phyloP scores from a whole-genome alignment of 2,797 vertebrate species.

The Sebastes glaucus region DNA sequence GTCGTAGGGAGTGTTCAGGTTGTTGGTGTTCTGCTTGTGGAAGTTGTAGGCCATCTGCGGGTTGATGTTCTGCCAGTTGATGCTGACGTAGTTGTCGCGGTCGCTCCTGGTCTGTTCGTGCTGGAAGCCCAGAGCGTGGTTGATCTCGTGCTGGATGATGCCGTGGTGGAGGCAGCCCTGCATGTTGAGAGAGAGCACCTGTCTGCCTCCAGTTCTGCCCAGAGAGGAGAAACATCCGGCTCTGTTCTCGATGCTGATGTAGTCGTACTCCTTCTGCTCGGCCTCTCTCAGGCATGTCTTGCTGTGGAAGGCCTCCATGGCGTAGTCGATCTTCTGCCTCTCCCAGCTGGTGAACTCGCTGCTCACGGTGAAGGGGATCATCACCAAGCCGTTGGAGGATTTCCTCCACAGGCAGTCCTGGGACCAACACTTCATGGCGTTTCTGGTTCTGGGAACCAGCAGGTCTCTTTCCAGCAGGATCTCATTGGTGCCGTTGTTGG shows the following conservation, averaged over 20 bases:
- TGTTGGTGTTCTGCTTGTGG: constrained; percentile 69
- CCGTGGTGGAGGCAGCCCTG: constrained; percentile 71
- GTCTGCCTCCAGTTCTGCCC: constrained; percentile 74
- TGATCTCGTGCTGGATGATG: constrained; percentile 77
- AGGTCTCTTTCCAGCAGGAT: constrained; percentile 51
- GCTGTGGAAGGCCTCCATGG: constrained; percentile 20
- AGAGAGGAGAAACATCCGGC: constrained; percentile 72
- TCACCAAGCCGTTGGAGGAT: constrained; percentile 15
- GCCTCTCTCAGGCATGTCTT: constrained; percentile 46
- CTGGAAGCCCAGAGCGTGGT: constrained; percentile 76
- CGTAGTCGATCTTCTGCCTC: constrained; percentile 3
- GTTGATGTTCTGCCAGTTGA: constrained; percentile 77
- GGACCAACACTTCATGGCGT: constrained; percentile 37
- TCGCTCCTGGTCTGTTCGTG: constrained; percentile 81
- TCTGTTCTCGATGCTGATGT: constrained; percentile 47
- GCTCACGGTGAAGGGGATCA: neutral
- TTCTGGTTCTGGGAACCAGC: constrained; percentile 23
- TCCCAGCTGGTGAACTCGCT: neutral
- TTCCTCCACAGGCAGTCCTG: constrained; percentile 49
- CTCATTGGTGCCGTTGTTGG: constrained; percentile 43
- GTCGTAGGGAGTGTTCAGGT: constrained; percentile 54
- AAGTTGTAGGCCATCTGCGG: constrained; percentile 63
- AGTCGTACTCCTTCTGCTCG: constrained; percentile 11
- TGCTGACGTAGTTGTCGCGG: constrained; percentile 61
- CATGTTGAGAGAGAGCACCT: constrained; percentile 78